Evolutionary conservation across 64 coral and sea anemone genomes (phyloP).

Genomic region (Hydrozoanthus tunicans): DNA sequence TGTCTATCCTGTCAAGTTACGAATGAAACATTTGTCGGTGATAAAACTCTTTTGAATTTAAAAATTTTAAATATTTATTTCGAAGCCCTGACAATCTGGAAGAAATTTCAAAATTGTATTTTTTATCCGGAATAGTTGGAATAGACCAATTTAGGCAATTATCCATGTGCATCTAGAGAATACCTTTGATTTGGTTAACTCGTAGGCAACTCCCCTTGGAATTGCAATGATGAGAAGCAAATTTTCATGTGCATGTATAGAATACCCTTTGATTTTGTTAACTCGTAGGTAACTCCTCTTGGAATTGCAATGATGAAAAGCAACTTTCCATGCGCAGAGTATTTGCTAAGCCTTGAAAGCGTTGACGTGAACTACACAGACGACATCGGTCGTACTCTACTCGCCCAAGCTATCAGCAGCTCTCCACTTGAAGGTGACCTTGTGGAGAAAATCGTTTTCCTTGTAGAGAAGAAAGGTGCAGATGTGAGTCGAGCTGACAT

Average conservation of each 20-base stretch:
- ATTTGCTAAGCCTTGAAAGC: slow-evolving; percentile 69
- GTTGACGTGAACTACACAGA: slow-evolving; percentile 90
- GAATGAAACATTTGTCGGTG: too few relatives aligned
- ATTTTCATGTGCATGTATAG: too few relatives aligned
- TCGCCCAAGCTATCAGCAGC: slow-evolving; percentile 67
- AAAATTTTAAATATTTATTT: too few relatives aligned
- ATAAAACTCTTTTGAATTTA: too few relatives aligned
- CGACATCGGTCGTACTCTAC: slow-evolving; percentile 75
- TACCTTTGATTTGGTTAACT: neutral
- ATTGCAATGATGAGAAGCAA: slow-evolving; percentile 70
- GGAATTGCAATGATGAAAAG: slow-evolving; percentile 83
- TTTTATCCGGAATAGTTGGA: too few relatives aligned
- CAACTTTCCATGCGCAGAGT: slow-evolving; percentile 84
- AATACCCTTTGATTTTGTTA: neutral
- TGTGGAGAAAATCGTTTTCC: slow-evolving; percentile 51
- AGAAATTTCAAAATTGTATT: too few relatives aligned
- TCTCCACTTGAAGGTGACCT: slow-evolving; percentile 31
- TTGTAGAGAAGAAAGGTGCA: slow-evolving; percentile 82
- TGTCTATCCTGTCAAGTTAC: too few relatives aligned
- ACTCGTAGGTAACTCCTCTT: slow-evolving; percentile 67
- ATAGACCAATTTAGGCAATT: too few relatives aligned
- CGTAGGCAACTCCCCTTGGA: slow-evolving; percentile 69
- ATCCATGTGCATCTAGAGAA: too few relatives aligned
- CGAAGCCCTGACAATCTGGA: too few relatives aligned
- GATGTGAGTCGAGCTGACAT: slow-evolving; percentile 77